Base-by-base conservation (phyloP, 2,113 vertebrate genomes). In the Rhinogobius similis region DNA sequence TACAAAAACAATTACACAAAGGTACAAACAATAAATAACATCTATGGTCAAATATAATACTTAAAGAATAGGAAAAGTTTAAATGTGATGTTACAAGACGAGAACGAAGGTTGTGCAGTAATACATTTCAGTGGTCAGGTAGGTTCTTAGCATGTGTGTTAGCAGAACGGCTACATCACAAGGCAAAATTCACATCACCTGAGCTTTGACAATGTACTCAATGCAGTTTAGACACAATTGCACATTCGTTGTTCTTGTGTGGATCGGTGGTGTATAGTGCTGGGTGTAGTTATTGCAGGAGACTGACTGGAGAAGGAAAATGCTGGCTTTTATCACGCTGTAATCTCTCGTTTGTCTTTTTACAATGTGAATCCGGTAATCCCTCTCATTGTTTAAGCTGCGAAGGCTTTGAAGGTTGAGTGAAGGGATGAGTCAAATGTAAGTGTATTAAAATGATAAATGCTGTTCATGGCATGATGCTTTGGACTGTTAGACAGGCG, bases 101-200 rank as follows among this genome's bases (percentile, higher is more conserved):
- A 74, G 81, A 68, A 75, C 73, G 77, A 78, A 72, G 53, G 76
- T 65, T 79, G 78, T 83, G 70, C 74, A 68, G 52, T 24, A 69
- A 78, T 83, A 89, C 87, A 89, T 83, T 86, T 86, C 86, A 89
- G 66, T 38, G 53, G 84, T 85, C 84, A 63, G 81, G 68, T 77
- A 24, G 24, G 52, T 55, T 50, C 20, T 50, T 70, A 83, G 75
- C 58, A 43, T 67, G 66, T 29, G 39, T 48, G 72, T 82, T 50
- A 39, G 46, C 75, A 78, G 69, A 52, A 63, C 50, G 58, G 72
- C 48, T 66, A 61, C 72, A 55, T 55, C 52, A 55, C 52, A 55
- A 82, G 74, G 68, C 70, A 68, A 71, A 58, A 53, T 39, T 52
- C 53, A 73, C 71, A 72, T 29, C 71, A 65, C 75, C 84, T 73